Base-by-base conservation (phyloP, 2,113 vertebrate genomes). In the Lepidothrix coronata region DNA sequence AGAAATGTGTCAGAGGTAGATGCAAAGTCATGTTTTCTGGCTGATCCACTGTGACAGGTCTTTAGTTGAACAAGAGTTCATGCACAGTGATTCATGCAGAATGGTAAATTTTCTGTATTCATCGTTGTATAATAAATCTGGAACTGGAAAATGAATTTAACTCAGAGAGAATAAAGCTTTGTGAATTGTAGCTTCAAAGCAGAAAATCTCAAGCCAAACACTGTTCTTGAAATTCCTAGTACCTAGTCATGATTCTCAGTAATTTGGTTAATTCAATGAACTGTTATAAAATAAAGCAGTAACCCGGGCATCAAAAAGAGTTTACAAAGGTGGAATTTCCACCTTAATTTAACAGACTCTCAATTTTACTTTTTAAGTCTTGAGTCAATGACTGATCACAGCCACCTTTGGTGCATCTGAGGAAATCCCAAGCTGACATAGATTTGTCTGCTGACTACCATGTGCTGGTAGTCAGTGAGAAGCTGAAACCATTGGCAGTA, bases 61-160 rank as follows among this genome's bases (percentile, higher is more conserved):
- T 81, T 51, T 23, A 90, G 88, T 63, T 93, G 92, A 92, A 77
- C 59, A 44, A 67, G 88, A 95, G 88, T 92, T 91, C 81, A 77
- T 5, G 48, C 65, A 39, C 48, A 11, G 12, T 37, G 84, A 78
- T 92, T 87, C 9, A 35, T 68, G 37, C 44, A 49, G 61, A 73
- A 72, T 20, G 65, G 61, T 80, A 66, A 19, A 59, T 86, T 67
- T 88, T 77, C n/a, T n/a, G 22, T 73, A 51, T 63, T 85, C 74
- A 54, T 91, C 2, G 0, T 72, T 85, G 55, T 68, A 33, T 72
- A 89, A 51, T 77, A 86, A 67, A 63, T 81, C 67, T 39, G n/a
- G 8, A 44, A 23, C 51, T 73, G 51, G 61, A 68, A 84, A 44
- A 68, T 68, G 7, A 61, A 57, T 88, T 86, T 41, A 66, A 67